Base-by-base conservation (phyloP, 2,888 invertebrate species). In the Adineta ricciae region DNA sequence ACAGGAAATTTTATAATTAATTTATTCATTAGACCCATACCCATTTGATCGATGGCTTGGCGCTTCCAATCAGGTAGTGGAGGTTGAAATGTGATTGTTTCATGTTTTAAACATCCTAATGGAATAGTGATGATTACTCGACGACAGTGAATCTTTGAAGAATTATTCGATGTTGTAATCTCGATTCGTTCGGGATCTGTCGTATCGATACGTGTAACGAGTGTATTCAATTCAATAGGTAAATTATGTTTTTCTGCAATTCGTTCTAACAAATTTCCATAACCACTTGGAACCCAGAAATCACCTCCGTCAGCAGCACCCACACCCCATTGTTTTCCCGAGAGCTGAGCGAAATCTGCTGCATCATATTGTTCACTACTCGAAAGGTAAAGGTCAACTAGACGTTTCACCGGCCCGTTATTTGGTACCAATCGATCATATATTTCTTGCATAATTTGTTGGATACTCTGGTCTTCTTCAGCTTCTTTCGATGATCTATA, bases 21-120 rank as follows among this genome's bases (percentile, higher is more conserved):
- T 78, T 78, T 78, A 78, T 78, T 78, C 78, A 78, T 78, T 41
- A 78, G n/a, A n/a, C 78, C 78, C 0, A 78, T 14, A 78, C 78
- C 78, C 78, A 78, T 78, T 41, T 41, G 38, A 24, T n/a, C n/a
- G n/a, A 78, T 78, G 0, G 78, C 78, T 24, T 38, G 24, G 2
- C 38, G 78, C 41, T 78, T 78, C 78, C 78, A 78, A 41, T 41
- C 78, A 14, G 78, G 78, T 78, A 78, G 19, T 41, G 24, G 38
- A 0, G 78, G 78, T 41, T 78, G 9, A 41, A 78, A 78, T 24
- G 41, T 4, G n/a, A 78, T 78, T 78, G 78, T 78, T 78, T 78
- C 78, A 14, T 4, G 24, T 41, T 78, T 78, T 41, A 78, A 78
- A 41, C 78, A 78, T n/a, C 78, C 78, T 78, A 78, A 78, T 7